Evolutionary conservation across 2,797 vertebrate genomes (phyloP).

Genomic region (Brachyrhaphis roseni): DNA sequence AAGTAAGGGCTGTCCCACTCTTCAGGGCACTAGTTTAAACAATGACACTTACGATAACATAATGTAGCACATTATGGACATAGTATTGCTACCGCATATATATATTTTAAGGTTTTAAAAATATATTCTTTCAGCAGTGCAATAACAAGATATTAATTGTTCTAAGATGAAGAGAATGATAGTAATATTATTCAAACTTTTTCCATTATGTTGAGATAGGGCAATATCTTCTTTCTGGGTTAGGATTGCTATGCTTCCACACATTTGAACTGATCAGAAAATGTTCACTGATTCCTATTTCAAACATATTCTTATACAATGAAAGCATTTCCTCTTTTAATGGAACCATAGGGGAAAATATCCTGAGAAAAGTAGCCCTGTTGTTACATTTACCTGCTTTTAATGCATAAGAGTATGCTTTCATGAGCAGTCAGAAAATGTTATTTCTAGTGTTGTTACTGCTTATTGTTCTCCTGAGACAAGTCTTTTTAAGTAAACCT

Average conservation of each 20-base stretch:
- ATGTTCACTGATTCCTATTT: constrained; percentile 9
- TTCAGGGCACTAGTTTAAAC: neutral
- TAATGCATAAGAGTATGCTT: constrained; percentile 3
- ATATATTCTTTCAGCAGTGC: neutral
- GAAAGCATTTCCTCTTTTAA: constrained; percentile 18
- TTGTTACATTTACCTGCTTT: constrained; percentile 25
- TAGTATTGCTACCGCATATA: neutral
- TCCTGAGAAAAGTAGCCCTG: constrained; percentile 9
- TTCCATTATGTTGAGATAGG: neutral
- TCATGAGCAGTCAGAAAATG: neutral
- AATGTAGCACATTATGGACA: neutral
- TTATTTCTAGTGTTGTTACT: constrained; percentile 14
- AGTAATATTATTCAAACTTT: neutral
- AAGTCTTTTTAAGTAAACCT: constrained; percentile 25
- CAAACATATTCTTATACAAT: constrained; percentile 8
- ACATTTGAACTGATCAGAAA: neutral
- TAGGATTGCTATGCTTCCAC: neutral
- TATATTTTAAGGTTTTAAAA: neutral
- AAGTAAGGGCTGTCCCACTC: neutral
- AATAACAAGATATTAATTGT: neutral
- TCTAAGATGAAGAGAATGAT: neutral
- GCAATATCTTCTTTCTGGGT: neutral
- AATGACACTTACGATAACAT: neutral
- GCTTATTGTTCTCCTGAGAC: neutral
- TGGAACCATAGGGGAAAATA: constrained; percentile 28